Percentiles rank a stretch among this genome's conserved stretches.
These are phyloP conservation scores for Pseudonaja textilis DNA, from an alignment of 2,113 vertebrate species.

Conservation along the genomic window DNA sequence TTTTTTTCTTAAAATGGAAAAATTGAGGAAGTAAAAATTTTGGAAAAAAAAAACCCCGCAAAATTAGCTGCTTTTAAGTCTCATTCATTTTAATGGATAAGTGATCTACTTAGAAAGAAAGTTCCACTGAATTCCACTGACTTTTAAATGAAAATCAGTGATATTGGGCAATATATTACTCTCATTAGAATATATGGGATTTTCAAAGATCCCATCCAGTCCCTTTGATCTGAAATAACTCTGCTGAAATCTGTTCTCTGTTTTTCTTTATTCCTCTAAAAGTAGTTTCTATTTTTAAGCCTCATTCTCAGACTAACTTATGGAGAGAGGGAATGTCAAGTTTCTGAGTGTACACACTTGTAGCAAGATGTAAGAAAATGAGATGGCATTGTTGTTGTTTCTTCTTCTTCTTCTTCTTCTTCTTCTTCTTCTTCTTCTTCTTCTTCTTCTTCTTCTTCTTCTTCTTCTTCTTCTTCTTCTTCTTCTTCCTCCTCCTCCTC, in stretches of 20 bases:
- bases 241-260: neutral
- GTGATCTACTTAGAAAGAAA: neutral
- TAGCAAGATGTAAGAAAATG: neutral
- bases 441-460: neutral
- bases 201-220: neutral
- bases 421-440: too few relatives aligned
- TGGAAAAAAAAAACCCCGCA: neutral
- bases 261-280: neutral
- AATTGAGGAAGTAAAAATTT: neutral
- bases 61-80: neutral
- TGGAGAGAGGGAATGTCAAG: neutral
- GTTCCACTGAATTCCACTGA: too few relatives aligned
- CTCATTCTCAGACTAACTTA: neutral
- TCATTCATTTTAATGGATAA: neutral
- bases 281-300: neutral
- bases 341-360: neutral
- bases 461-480: too few relatives aligned
- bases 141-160: neutral
- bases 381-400: neutral
- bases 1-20: neutral
- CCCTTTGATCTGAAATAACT: neutral
- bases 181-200: neutral
- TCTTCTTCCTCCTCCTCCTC: fast-evolving
- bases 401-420: neutral
- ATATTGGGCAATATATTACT: neutral